Conservation (phyloP, 2,888 invertebrate species). For the Lycaena phlaeas region DNA sequence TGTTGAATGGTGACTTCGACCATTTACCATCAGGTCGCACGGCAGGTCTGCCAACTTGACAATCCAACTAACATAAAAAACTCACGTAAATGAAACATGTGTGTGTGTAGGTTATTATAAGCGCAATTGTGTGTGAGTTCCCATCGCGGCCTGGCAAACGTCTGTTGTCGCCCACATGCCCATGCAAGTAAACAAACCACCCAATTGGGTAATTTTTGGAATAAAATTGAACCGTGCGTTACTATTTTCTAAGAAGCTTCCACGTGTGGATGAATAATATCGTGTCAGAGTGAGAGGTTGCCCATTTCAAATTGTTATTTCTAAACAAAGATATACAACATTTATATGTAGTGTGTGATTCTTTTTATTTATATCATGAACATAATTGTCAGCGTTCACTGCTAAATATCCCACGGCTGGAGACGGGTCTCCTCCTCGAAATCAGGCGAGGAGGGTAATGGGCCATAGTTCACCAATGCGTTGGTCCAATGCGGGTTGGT, state of each 20-base stretch:
- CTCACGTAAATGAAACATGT: constrained; percentile 1
- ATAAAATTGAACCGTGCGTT: background rate
- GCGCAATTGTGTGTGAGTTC: constrained; percentile 35
- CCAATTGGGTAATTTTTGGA: constrained; percentile 13
- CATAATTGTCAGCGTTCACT: too few relatives aligned
- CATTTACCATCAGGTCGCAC: too few relatives aligned
- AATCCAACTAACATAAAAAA: too few relatives aligned
- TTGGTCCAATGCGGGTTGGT: too few relatives aligned
- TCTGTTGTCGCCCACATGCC: constrained; percentile 57
- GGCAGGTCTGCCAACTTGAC: too few relatives aligned
- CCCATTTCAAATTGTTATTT: background rate
- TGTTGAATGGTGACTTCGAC: too few relatives aligned
- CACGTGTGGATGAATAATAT: background rate
- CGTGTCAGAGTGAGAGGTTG: background rate
- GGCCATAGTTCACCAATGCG: too few relatives aligned
- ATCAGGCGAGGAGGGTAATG: too few relatives aligned
- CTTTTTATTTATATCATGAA: too few relatives aligned
- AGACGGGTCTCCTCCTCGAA: too few relatives aligned
- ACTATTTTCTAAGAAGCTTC: background rate
- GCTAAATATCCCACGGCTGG: too few relatives aligned
- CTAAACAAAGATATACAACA: background rate
- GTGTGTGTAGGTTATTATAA: constrained; percentile 2
- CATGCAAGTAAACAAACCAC: constrained; percentile 22
- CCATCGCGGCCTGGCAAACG: constrained; percentile 45
- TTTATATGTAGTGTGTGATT: background rate